These are phyloP conservation scores for Nebria brevicollis DNA, from an alignment of 2,888 invertebrate species.

Conservation along the genomic window DNA sequence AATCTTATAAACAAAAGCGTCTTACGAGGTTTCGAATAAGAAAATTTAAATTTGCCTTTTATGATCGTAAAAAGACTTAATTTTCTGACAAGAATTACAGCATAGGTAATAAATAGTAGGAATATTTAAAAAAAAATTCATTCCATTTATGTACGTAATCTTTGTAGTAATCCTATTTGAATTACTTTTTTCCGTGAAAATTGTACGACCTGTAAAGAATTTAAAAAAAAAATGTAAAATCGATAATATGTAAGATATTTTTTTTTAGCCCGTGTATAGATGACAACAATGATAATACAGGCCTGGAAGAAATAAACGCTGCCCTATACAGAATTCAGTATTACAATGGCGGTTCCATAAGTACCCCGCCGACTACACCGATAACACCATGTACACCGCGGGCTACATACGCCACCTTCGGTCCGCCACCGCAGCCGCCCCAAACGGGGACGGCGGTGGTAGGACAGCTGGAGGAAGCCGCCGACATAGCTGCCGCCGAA, in stretches of 20 bases:
- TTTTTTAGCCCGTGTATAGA: neutral
- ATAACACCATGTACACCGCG: constrained; percentile 18
- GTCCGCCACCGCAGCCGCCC: constrained; percentile 11
- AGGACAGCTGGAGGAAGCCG: constrained; percentile 36
- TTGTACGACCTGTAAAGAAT: too few relatives aligned
- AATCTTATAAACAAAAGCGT: too few relatives aligned
- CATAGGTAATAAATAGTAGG: too few relatives aligned
- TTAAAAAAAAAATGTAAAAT: neutral
- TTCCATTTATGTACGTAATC: too few relatives aligned
- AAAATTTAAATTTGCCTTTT: too few relatives aligned
- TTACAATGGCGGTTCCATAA: neutral
- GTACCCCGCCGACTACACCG: constrained; percentile 30
- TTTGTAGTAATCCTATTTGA: too few relatives aligned
- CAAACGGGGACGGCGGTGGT: constrained; percentile 41
- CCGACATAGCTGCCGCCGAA: constrained; percentile 54
- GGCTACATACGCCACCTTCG: neutral
- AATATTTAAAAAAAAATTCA: too few relatives aligned
- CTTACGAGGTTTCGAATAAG: too few relatives aligned
- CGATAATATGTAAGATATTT: neutral
- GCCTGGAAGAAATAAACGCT: constrained; percentile 37
- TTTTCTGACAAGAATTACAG: too few relatives aligned
- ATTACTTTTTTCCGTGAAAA: too few relatives aligned
- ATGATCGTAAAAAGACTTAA: too few relatives aligned
- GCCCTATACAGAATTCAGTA: constrained; percentile 31
- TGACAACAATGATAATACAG: neutral